phyloP scores from a whole-genome alignment of 2,888 invertebrate species.

The Pachliopta kotzebuea region DNA sequence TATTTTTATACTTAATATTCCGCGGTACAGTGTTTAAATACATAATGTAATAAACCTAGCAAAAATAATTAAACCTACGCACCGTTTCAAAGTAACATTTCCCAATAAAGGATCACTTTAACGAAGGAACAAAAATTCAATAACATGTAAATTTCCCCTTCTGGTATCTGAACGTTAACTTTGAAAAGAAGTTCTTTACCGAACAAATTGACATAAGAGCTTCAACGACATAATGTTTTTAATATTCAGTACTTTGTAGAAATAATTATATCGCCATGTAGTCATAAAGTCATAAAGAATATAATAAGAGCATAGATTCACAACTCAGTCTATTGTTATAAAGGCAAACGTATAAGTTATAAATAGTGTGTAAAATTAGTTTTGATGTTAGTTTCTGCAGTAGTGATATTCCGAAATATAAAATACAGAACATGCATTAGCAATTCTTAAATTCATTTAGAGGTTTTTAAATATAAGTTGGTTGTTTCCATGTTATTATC shows the following conservation, averaged over 20 bases:
- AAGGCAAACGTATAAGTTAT: no score
- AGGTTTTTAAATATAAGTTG: no score
- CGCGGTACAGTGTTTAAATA: neutral
- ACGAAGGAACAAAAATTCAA: conserved; percentile 76
- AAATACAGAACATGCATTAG: neutral
- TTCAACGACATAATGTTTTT: conserved; percentile 33
- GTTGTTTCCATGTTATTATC: no score
- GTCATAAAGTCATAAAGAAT: neutral
- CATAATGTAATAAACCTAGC: conserved; percentile 25
- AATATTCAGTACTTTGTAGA: conserved; percentile 13
- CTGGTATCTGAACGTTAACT: conserved; percentile 63
- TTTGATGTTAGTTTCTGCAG: neutral
- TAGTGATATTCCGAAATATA: neutral
- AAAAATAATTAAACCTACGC: conserved; percentile 25
- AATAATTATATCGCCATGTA: conserved; percentile 4
- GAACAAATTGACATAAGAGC: conserved; percentile 62
- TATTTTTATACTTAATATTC: neutral
- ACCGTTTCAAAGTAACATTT: conserved; percentile 25
- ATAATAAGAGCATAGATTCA: neutral
- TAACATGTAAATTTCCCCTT: conserved; percentile 74
- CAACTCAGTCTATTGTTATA: no score
- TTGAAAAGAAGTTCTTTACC: conserved; percentile 66
- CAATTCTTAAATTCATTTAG: no score
- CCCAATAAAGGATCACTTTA: conserved; percentile 49
- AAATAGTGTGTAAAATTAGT: neutral